Evolutionary conservation across 2,113 vertebrate species (phyloP).

Genomic region (Meleagris gallopavo): DNA sequence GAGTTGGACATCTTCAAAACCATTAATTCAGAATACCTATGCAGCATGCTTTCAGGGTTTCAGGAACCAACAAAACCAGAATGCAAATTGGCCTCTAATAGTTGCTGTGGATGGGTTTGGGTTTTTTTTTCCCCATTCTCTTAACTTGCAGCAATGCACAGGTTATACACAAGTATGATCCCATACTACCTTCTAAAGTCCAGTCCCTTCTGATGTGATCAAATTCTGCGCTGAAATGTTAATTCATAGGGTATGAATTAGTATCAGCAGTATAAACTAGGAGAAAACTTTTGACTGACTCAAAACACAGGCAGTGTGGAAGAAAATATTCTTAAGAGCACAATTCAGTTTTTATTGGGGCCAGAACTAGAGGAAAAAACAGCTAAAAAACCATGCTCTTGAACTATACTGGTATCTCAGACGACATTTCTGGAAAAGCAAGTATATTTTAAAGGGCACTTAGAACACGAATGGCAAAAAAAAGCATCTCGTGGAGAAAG

Average conservation of each 20-base stretch:
- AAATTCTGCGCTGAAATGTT: not conserved
- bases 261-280: not conserved
- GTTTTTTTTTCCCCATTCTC: not conserved
- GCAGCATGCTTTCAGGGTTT: not conserved
- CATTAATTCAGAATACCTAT: not conserved
- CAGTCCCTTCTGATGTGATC: not conserved
- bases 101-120: not conserved
- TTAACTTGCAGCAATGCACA: not conserved
- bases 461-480: not conserved
- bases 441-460: not conserved
- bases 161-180: not conserved
- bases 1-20: not conserved
- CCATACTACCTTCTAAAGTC: not conserved
- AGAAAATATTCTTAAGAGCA: not conserved
- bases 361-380: not conserved
- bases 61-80: not conserved
- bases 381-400: not conserved
- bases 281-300: not conserved
- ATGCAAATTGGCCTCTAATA: not conserved
- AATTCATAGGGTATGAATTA: not conserved
- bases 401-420: not conserved
- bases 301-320: not conserved
- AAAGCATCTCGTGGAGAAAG: not conserved
- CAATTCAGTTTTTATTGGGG: not conserved
- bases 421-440: not conserved